phyloP scores from a whole-genome alignment of 2,113 vertebrate species.

The Catharus minimus region DNA sequence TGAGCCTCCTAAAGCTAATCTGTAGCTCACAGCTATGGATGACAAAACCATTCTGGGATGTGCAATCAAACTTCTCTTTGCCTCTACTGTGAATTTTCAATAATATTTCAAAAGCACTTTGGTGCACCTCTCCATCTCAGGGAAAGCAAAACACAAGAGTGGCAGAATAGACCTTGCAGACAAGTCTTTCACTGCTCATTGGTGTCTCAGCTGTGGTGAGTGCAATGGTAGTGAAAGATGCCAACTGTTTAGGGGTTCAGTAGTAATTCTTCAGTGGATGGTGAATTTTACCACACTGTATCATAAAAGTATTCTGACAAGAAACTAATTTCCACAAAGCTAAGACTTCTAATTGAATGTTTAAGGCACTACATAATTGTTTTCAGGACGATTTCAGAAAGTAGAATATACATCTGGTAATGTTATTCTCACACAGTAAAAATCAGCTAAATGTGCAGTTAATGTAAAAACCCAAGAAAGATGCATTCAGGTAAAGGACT shows the following conservation, averaged over 20 bases:
- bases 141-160: not conserved
- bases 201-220: not conserved
- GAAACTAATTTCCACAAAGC: not conserved
- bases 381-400: not conserved
- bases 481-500: not conserved
- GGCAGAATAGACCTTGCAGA: not conserved
- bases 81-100: not conserved
- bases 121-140: not conserved
- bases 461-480: not conserved
- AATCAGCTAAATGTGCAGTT: not conserved
- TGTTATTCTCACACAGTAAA: not conserved
- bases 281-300: not conserved
- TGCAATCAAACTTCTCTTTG: not conserved
- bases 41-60: not conserved
- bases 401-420: not conserved
- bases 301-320: not conserved
- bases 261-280: not conserved
- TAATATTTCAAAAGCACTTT: not conserved
- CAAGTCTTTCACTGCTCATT: fast-evolving
- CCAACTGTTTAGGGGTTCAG: not conserved
- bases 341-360: not conserved
- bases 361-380: not conserved
- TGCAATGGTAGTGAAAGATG: not conserved
- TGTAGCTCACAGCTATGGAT: not conserved
- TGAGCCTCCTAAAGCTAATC: not conserved